Evolutionary conservation across 1,140 invertebrate genomes (phyloP), one percentile per base, ranked within the genome.

Genomic region (Plutomurus gul): DNA sequence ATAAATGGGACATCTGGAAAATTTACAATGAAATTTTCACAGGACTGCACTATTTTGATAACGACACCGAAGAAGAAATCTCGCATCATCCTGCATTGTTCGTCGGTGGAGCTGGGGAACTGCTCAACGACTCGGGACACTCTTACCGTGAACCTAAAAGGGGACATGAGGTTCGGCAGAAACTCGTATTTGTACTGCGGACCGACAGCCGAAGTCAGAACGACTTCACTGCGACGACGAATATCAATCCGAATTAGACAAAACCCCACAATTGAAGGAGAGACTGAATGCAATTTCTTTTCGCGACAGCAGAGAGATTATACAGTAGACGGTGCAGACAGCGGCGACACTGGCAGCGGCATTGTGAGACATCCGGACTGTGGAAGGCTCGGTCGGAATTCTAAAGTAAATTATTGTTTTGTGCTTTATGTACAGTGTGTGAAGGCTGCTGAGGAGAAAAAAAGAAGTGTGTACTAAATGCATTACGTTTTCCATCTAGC

Each of bases 171-270:
- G 13, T 84, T 84, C 40, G 76, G 81, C 2, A 20, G 81, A 51
- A 84, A 84, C 60, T 82, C 79, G 2, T 84, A 76, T 49, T 76
- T 78, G 5, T 84, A 84, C 71, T 84, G 82, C 30, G 82, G 82
- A 2, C 60, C 43, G 1, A 37, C 78, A 30, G 71, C 73, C 18
- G 37, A 74, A 18, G 39, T 84, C 0, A 36, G 82, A 40, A 43
- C 78, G 10, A 80, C 56, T 10, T 76, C 78, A 18, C 43, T 82
- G 16, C 18, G 77, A 60, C 37, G 81, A 76, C 56, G 60, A 49
- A 71, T 82, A 7, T 75, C 82, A 10, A 76, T 82, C 18, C 46
- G 79, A 25, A 72, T 82, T 10, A 71, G 60, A 75, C 36, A 51
- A 56, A 76, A 75, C 13, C n/a, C 60, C 0, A 47, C n/a, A 10